Evolutionary conservation across 2,888 invertebrate genomes (phyloP).

Genomic region (Dynastes maya): DNA sequence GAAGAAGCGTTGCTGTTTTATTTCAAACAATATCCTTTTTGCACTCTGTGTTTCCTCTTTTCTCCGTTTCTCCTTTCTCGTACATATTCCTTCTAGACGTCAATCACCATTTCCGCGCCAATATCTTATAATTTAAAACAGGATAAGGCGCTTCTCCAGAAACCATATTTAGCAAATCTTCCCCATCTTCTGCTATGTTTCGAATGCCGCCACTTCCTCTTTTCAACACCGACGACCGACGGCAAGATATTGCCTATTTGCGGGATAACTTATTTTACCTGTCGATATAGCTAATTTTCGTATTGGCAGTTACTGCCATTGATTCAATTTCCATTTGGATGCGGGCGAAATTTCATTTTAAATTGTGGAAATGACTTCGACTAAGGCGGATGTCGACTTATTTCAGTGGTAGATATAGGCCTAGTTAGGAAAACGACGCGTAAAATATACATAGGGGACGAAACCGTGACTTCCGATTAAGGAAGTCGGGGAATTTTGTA

Average conservation of each 20-base stretch:
- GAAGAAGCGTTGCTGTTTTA: no score
- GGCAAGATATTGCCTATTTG: constrained; percentile 57
- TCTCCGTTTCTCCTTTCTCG: no score
- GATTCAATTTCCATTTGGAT: constrained; percentile 59
- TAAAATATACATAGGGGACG: not conserved
- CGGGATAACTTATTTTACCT: constrained; percentile 57
- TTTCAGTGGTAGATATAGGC: not conserved
- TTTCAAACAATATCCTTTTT: no score
- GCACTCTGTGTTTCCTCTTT: no score
- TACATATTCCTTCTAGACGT: not conserved
- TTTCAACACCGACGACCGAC: not conserved
- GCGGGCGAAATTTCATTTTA: constrained; percentile 50
- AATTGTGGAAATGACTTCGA: constrained; percentile 39
- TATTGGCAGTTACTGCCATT: constrained; percentile 43
- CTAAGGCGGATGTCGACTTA: constrained; percentile 11
- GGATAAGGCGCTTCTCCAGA: not conserved
- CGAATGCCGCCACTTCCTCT: not conserved
- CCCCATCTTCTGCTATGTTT: not conserved
- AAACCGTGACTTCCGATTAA: no score
- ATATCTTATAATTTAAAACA: not conserved
- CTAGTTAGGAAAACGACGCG: constrained; percentile 3
- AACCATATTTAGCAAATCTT: not conserved
- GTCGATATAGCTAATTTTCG: constrained; percentile 59
- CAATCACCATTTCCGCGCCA: not conserved
- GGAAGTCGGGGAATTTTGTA: no score